A percentile compares a stretch with the other conserved stretches of the same genome.
Conservation (phyloP, 2,113 vertebrate genomes). For the Ammodytes marinus region DNA sequence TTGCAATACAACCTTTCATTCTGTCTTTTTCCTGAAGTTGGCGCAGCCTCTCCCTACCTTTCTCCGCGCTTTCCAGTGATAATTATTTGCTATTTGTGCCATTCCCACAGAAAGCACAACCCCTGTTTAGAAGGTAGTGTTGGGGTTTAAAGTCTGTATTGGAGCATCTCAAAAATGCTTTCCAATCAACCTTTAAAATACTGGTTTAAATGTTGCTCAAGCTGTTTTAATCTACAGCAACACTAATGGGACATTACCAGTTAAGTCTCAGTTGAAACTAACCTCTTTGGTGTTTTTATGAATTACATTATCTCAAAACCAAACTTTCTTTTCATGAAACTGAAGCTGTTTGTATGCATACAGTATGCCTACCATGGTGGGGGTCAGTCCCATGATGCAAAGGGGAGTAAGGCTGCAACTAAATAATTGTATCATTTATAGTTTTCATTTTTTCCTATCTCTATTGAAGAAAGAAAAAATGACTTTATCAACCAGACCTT, state of each 20-base stretch:
- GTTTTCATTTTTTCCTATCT: too few relatives aligned
- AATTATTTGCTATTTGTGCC: constrained; percentile 10
- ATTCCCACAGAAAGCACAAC: neutral
- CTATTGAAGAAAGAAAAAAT: too few relatives aligned
- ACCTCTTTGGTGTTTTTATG: neutral
- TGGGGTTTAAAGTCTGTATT: neutral
- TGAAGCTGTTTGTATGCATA: too few relatives aligned
- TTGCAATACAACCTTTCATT: constrained; percentile 1
- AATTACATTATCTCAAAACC: too few relatives aligned
- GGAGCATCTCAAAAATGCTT: neutral
- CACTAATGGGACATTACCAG: neutral
- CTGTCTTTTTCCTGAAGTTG: constrained; percentile 14
- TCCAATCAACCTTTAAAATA: neutral
- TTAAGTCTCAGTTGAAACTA: neutral
- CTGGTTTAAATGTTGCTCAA: neutral
- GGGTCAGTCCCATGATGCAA: neutral
- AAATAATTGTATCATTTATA: too few relatives aligned
- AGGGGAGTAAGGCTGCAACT: too few relatives aligned
- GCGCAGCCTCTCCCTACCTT: neutral
- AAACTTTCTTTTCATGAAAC: neutral
- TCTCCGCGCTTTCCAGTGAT: neutral
- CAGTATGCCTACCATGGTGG: neutral
- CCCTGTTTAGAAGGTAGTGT: neutral
- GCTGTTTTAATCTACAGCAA: neutral
- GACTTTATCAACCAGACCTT: too few relatives aligned